Evolutionary conservation across 2,888 invertebrate genomes (phyloP), one percentile per base, ranked within the genome.

Genomic region (Apeira syringaria): DNA sequence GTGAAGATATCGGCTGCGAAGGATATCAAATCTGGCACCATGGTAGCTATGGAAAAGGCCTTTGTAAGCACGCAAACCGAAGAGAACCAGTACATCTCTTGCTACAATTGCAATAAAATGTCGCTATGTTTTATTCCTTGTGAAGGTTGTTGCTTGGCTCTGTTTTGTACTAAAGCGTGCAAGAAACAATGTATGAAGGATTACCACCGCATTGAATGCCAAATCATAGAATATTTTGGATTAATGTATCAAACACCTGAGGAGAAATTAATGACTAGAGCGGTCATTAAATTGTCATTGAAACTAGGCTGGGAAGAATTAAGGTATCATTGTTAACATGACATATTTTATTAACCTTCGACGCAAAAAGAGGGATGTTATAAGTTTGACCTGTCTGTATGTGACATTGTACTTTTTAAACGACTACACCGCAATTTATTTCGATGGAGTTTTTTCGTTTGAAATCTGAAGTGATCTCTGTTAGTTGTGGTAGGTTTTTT

Each of bases 141-240:
- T 11, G 22, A 41, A 4, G 17, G 37, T 11, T 42, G 37, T 27
- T 25, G 25, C 26, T 11, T 27, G 1, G 47, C 47, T 0, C 8
- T 45, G 9, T 51, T 47, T 18, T 51, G 50, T 18, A 7, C 29
- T 3, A 18, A 35, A n/a, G 24, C 11, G 1, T 51, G 50, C 18
- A 20, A 4, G 10, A 29, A 13, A 0, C 20, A 10, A 15, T 45
- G 50, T 15, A 5, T 22, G 22, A 25, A 11, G 0, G 47, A 51
- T 4, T 51, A 42, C 29, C 50, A 50, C 5, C 30, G 47, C 6
- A 24, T 50, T 1, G 50, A 50, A 22, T 50, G 50, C 15, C 37
- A 45, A 11, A 38, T 47, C 6, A 3, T 38, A 1, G 22, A 24
- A 5, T 13, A 24, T n/a, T 5, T 36, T 5, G 3, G n/a, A 30